A percentile compares a stretch with the other conserved stretches of the same genome.
Evolutionary conservation across 2,888 invertebrate species (phyloP).

Genomic region (Cylloceria caligata): DNA sequence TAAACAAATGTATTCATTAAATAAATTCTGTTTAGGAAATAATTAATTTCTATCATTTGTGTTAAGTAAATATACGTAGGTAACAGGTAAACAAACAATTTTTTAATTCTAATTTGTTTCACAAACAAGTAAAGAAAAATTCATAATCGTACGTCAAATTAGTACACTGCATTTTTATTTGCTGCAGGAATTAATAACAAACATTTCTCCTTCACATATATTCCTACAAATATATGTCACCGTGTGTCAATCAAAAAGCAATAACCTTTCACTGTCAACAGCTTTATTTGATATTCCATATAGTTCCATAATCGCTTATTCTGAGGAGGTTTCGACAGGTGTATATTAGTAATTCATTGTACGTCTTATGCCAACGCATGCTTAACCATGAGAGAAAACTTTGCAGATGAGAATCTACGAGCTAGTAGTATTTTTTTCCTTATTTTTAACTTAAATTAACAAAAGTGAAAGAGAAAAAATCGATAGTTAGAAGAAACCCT

Average conservation of each 20-base stretch:
- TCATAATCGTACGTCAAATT: background rate
- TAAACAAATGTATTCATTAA: background rate
- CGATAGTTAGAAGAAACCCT: slow-evolving; percentile 23
- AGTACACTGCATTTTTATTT: background rate
- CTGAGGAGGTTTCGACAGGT: background rate
- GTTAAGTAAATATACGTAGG: too few relatives aligned
- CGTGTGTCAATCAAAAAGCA: background rate
- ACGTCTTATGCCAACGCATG: background rate
- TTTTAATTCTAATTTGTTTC: too few relatives aligned
- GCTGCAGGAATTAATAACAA: too few relatives aligned
- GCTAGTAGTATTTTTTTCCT: slow-evolving; percentile 17
- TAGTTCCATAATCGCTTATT: background rate
- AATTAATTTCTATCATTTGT: too few relatives aligned
- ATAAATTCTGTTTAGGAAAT: too few relatives aligned
- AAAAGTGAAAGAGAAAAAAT: slow-evolving; percentile 10
- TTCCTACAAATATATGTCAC: background rate
- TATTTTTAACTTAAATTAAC: background rate
- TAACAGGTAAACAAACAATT: too few relatives aligned
- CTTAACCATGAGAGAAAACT: background rate
- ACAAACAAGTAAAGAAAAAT: background rate
- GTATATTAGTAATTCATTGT: slow-evolving; percentile 1
- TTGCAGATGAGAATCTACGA: background rate
- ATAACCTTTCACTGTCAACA: background rate
- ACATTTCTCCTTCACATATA: too few relatives aligned
- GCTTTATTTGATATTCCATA: background rate